These are phyloP conservation scores for Parasteatoda lunata DNA, from an alignment of 2,888 invertebrate species.

Conservation along the genomic window DNA sequence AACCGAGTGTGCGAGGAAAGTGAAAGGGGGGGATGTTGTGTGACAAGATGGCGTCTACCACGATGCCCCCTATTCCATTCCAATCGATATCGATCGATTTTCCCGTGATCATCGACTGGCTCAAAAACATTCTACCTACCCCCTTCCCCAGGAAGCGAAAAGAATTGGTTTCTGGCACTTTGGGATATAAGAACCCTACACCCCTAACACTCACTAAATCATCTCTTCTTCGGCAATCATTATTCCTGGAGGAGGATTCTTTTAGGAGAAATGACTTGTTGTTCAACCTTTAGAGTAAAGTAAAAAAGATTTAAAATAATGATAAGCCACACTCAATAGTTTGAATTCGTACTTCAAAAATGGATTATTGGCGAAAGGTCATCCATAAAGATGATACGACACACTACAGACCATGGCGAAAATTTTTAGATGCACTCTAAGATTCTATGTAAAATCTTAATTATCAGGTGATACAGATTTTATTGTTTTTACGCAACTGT, in stretches of 20 bases:
- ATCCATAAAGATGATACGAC: too few species aligned
- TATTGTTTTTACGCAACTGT: too few species aligned
- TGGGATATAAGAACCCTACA: not conserved
- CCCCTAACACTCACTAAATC: not conserved
- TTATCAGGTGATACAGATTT: too few species aligned
- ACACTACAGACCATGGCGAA: too few species aligned
- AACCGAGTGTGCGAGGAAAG: slow-evolving; percentile 42
- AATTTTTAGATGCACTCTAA: too few species aligned
- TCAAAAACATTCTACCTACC: not conserved
- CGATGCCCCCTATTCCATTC: slow-evolving; percentile 45
- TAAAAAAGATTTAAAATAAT: too few species aligned
- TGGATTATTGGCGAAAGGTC: too few species aligned
- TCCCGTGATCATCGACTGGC: slow-evolving; percentile 28
- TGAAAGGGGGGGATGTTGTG: slow-evolving; percentile 39
- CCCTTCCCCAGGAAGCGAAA: slow-evolving; percentile 27
- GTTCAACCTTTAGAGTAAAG: not conserved
- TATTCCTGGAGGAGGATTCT: not conserved
- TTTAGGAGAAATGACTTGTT: not conserved
- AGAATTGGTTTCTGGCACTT: slow-evolving; percentile 16
- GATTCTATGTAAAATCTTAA: too few species aligned
- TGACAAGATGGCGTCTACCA: slow-evolving; percentile 66
- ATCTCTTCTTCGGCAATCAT: not conserved
- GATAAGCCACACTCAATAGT: too few species aligned
- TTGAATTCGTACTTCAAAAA: too few species aligned
- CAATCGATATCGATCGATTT: slow-evolving; percentile 52